These are phyloP conservation scores for Spheniscus humboldti DNA, from an alignment of 2,797 vertebrate species.

Conservation along the genomic window DNA sequence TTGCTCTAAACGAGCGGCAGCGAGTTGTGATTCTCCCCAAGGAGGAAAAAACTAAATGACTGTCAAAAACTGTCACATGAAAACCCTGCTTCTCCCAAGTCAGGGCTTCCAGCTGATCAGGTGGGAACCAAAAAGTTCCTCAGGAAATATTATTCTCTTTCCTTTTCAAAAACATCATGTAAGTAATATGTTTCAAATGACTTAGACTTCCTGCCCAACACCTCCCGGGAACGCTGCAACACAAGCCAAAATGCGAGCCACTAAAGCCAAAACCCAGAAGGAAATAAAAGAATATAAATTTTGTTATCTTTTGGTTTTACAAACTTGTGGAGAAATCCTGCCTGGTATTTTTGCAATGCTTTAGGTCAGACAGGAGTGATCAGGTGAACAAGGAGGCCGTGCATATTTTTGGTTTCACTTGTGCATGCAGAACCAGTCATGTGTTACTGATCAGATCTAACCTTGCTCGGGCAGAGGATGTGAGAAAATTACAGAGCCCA, in stretches of 20 bases:
- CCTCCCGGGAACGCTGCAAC: background rate
- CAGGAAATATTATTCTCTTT: constrained; percentile 15
- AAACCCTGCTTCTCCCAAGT: background rate
- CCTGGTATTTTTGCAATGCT: background rate
- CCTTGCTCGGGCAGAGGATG: background rate
- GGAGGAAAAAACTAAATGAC: background rate
- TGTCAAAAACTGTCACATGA: constrained; percentile 4
- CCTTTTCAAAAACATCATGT: background rate
- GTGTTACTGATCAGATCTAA: background rate
- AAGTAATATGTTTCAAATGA: background rate
- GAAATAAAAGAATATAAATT: background rate
- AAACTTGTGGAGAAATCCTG: background rate
- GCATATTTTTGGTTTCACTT: background rate
- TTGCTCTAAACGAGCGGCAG: background rate
- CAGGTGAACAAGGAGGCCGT: background rate
- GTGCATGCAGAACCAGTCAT: background rate
- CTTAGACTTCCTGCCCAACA: background rate
- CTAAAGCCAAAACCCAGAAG: background rate
- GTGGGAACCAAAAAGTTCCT: constrained; percentile 14
- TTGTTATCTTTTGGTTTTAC: background rate
- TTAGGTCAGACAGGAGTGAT: background rate
- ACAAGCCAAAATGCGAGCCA: background rate
- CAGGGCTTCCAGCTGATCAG: constrained; percentile 1
- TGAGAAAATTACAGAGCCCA: background rate
- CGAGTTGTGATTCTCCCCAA: background rate